Evolutionary conservation across 2,113 vertebrate species (phyloP).

Genomic region (Tenebrosternarchus preto): DNA sequence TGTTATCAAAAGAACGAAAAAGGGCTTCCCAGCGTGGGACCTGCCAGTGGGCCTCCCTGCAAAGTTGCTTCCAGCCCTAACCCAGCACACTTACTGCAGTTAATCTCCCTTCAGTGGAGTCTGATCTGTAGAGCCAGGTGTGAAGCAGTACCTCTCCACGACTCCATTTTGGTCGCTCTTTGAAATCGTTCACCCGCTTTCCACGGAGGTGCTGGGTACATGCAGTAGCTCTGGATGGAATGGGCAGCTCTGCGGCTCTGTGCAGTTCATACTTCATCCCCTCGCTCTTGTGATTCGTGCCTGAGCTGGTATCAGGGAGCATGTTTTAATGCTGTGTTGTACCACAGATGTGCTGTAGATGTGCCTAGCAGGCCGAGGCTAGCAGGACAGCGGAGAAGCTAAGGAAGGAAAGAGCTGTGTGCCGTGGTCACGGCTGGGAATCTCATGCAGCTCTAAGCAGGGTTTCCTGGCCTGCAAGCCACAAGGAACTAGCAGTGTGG

Average conservation of each 20-base stretch:
- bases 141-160: too few relatives aligned
- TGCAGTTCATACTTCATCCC: background rate
- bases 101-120: too few relatives aligned
- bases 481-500: slow-evolving; percentile 11
- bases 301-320: background rate
- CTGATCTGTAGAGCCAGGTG: too few relatives aligned
- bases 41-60: too few relatives aligned
- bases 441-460: background rate
- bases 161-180: too few relatives aligned
- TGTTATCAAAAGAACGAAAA: background rate
- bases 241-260: background rate
- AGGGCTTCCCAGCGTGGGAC: background rate
- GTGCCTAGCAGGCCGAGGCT: background rate
- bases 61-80: too few relatives aligned
- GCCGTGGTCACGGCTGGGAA: background rate
- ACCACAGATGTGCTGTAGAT: background rate
- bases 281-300: too few relatives aligned
- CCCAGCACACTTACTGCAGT: too few relatives aligned
- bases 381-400: background rate
- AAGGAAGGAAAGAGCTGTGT: background rate
- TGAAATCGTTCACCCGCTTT: too few relatives aligned
- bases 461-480: background rate
- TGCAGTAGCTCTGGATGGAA: too few relatives aligned
- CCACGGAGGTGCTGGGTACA: too few relatives aligned
- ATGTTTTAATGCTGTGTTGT: background rate